Conservation (phyloP, 2,888 invertebrate species). For the Sarcophaga carnaria region DNA sequence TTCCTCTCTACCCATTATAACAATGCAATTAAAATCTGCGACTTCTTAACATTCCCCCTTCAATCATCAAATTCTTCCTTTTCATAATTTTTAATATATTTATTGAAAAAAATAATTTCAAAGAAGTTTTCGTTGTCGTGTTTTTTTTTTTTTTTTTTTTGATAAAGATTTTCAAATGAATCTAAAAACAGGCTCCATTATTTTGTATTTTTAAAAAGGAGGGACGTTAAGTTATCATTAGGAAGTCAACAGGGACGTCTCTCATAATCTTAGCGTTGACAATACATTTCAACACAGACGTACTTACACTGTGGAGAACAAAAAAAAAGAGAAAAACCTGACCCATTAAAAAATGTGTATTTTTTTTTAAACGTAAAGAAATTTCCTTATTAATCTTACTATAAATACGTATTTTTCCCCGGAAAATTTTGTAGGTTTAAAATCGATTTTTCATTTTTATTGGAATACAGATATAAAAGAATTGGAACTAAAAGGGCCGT, state of each 20-base stretch:
- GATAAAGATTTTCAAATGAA: conserved; percentile 36
- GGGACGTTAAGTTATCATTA: conserved; percentile 53
- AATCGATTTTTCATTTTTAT: no score
- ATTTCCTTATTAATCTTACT: no score
- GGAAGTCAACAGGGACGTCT: conserved; percentile 65
- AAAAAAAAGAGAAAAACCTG: conserved; percentile 38
- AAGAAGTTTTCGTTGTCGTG: conserved; percentile 22
- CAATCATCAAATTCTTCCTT: neutral
- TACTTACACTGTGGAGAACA: neutral
- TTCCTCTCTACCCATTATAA: no score
- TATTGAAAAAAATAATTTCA: conserved; percentile 49
- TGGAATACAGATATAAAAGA: no score
- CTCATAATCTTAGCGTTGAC: conserved; percentile 18
- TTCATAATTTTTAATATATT: conserved; percentile 6
- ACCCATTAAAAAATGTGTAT: conserved; percentile 51
- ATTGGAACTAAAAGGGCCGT: no score
- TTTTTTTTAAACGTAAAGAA: conserved; percentile 48
- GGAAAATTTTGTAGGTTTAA: no score
- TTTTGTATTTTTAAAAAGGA: neutral
- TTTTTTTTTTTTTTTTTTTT: neutral
- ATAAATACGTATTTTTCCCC: no score
- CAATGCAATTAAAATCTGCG: no score
- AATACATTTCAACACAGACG: conserved; percentile 33
- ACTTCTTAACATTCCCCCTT: conserved; percentile 8
- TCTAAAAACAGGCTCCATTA: conserved; percentile 9